A percentile compares a stretch with the other conserved stretches of the same genome.
Evolutionary conservation across 2,113 vertebrate genomes (phyloP).

Genomic region (Parus major): DNA sequence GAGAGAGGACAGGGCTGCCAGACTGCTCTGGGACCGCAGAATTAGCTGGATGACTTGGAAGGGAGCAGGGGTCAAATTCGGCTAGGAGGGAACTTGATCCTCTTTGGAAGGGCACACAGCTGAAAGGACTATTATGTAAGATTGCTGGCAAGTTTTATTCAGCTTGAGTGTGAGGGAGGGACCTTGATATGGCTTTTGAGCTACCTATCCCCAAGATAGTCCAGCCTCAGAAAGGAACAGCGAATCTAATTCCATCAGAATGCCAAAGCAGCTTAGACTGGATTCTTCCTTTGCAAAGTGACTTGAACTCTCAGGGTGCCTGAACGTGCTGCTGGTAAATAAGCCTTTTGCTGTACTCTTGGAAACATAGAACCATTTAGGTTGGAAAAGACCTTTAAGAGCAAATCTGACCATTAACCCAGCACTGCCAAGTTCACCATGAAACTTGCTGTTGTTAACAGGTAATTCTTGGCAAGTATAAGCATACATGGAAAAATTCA

Average conservation of each 20-base stretch:
- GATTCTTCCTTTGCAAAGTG: neutral
- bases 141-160: neutral
- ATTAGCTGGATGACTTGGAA: neutral
- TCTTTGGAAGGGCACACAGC: neutral
- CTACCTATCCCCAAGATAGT: neutral
- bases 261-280: neutral
- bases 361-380: neutral
- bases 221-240: neutral
- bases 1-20: neutral
- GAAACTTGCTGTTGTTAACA: neutral
- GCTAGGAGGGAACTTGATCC: neutral
- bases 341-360: neutral
- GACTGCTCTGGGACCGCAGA: neutral
- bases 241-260: neutral
- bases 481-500: neutral
- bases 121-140: slow-evolving; percentile 12
- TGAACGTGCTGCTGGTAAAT: neutral
- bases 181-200: neutral
- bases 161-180: neutral
- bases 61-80: neutral
- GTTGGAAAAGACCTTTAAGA: neutral
- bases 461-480: neutral
- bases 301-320: neutral
- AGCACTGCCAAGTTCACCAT: neutral
- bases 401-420: neutral